Conservation (phyloP, 1,140 invertebrate genomes). For the Apis mellifera region DNA sequence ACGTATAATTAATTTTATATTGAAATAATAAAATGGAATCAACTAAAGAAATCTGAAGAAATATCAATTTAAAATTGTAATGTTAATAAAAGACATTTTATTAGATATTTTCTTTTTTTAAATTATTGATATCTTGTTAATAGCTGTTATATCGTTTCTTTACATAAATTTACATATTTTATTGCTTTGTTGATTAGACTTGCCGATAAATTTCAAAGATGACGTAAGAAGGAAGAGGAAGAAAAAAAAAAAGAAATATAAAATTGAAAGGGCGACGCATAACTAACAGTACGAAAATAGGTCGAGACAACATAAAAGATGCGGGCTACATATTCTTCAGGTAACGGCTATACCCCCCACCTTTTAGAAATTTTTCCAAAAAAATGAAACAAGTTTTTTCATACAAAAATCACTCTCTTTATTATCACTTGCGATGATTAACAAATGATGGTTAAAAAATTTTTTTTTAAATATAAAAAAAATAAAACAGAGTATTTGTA, state of each 20-base stretch:
- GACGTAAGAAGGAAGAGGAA: slow-evolving; percentile 15
- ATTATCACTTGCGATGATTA: neutral
- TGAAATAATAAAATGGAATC: too few relatives aligned
- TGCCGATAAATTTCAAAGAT: slow-evolving; percentile 9
- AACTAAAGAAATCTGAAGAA: too few relatives aligned
- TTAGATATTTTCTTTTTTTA: neutral
- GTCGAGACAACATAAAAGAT: slow-evolving; percentile 36
- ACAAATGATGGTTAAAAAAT: neutral
- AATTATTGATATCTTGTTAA: neutral
- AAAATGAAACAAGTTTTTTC: slow-evolving; percentile 4
- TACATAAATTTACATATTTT: slow-evolving; percentile 31
- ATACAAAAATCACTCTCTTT: neutral
- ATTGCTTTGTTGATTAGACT: slow-evolving; percentile 5
- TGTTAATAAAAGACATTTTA: neutral
- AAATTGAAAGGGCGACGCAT: slow-evolving; percentile 23
- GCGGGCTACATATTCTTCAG: slow-evolving; percentile 6
- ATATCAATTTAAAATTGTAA: too few relatives aligned
- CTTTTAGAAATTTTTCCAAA: neutral
- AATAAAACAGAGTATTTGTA: neutral
- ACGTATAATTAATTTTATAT: too few relatives aligned
- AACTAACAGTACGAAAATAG: slow-evolving; percentile 34
- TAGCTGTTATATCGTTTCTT: too few relatives aligned
- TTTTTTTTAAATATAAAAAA: neutral
- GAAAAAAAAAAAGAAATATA: neutral
- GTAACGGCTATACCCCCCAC: slow-evolving; percentile 22